These are phyloP conservation scores for Ennomos erosarius DNA, from an alignment of 2,888 invertebrate genomes.

Conservation along the genomic window DNA sequence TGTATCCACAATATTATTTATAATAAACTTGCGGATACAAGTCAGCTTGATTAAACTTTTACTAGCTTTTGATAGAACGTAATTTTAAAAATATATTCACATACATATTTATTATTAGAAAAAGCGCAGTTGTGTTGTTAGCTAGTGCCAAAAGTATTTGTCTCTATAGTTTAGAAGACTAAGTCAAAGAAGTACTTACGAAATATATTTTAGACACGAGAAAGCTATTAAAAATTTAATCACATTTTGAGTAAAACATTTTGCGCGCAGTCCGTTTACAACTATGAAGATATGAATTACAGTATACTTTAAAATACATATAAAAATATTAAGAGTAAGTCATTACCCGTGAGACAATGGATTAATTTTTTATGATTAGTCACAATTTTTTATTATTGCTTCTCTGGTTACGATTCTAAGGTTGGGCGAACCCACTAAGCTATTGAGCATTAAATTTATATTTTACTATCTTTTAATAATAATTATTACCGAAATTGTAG, in stretches of 20 bases:
- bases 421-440: conserved; percentile 61
- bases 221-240: conserved; percentile 43
- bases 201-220: conserved; percentile 13
- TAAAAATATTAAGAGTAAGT: conserved; percentile 80
- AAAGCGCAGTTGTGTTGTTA: conserved; percentile 6
- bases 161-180: conserved; percentile 8
- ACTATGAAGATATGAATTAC: conserved; percentile 83
- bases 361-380: conserved; percentile 66
- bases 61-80: conserved; percentile 40
- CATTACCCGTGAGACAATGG: conserved; percentile 63
- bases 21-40: conserved; percentile 61
- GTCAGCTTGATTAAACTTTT: conserved; percentile 49
- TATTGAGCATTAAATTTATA: conserved; percentile 73
- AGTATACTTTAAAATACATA: conserved; percentile 83
- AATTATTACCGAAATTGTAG: conserved; percentile 73
- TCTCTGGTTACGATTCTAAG: conserved; percentile 64
- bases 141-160: conserved; percentile 2
- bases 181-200: conserved; percentile 7
- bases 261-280: conserved; percentile 72
- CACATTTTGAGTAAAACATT: conserved; percentile 41
- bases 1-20: conserved; percentile 61
- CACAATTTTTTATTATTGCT: conserved; percentile 79
- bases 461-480: conserved; percentile 67
- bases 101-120: conserved; percentile 7
- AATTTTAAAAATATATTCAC: neutral